These are phyloP conservation scores for Furcifer pardalis DNA, from an alignment of 2,797 vertebrate species.

Conservation along the genomic window DNA sequence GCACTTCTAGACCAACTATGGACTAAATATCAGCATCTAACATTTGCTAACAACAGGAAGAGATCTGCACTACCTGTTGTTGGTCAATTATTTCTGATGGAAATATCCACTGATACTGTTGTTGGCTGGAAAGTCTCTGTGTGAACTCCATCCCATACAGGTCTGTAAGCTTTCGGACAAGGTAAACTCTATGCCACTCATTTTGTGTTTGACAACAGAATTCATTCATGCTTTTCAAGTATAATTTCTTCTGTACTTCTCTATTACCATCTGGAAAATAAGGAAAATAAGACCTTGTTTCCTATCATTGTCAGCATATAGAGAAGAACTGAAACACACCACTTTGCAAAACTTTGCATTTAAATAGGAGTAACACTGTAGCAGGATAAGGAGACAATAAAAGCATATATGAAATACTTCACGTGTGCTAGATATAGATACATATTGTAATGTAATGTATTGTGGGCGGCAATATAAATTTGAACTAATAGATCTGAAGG, in stretches of 20 bases:
- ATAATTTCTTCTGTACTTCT: constrained; percentile 31
- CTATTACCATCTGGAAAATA: constrained; percentile 23
- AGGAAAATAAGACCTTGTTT: neutral
- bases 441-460: no score
- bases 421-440: neutral
- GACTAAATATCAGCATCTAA: neutral
- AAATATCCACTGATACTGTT: constrained; percentile 83
- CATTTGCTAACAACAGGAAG: neutral
- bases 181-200: constrained; percentile 88
- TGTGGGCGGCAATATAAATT: no score
- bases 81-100: constrained; percentile 79
- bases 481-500: neutral
- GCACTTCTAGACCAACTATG: neutral
- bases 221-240: constrained; percentile 67
- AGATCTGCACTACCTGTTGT: constrained; percentile 70
- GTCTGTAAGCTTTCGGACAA: constrained; percentile 85
- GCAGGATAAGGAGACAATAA: neutral
- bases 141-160: constrained; percentile 84
- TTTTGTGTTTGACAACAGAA: constrained; percentile 78
- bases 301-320: neutral
- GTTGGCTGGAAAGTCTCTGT: constrained; percentile 75
- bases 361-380: neutral
- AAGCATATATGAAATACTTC: neutral
- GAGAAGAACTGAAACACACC: neutral
- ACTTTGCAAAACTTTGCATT: neutral